Base-by-base conservation (phyloP, 2,113 vertebrate species). In the Megaceryle maxima region DNA sequence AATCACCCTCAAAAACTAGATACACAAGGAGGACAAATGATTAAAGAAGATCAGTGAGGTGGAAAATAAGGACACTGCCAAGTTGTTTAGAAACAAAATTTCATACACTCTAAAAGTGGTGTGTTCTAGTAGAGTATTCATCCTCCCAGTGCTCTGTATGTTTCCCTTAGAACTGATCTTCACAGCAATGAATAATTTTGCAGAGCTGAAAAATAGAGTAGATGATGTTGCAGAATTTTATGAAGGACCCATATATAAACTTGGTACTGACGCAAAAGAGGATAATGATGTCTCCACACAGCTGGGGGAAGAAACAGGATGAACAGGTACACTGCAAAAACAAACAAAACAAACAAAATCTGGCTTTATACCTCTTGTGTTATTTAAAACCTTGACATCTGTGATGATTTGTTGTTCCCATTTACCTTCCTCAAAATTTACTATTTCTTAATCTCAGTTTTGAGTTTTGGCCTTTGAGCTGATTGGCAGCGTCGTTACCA, bases 31-130 rank as follows among this genome's bases (percentile, higher is more conserved):
- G 66, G 20, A 73, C 56, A 92, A 86, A 8, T 90, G 68, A 94
- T 91, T 93, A 95, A 95, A 96, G 77, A 83, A 89, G 73, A 91
- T 44, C 83, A 94, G 62, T 81, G 91, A 96, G 31, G 94, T 87
- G 85, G 92, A 97, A 97, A 97, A 97, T 97, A 93, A 96, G 80
- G 53, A 77, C 43, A 53, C 50, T 44, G n/a, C 11, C 73, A 86
- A 78, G 39, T 75, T 92, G 50, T 93, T 95, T 83, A 94, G 94
- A 85, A 83, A 81, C 35, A 84, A 81, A 91, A 81, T 94, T 94
- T 88, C 74, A 46, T 39, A 66, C 66, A 41, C 33, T 53, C 66
- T 57, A 72, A 60, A 96, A 88, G 39, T 19, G 24, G 19, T 90
- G 21, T 37, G 39, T 92, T 87, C 26, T 13, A 37, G 26, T 26